phyloP scores from a whole-genome alignment of 2,113 vertebrate genomes.

The Malurus cyaneus region DNA sequence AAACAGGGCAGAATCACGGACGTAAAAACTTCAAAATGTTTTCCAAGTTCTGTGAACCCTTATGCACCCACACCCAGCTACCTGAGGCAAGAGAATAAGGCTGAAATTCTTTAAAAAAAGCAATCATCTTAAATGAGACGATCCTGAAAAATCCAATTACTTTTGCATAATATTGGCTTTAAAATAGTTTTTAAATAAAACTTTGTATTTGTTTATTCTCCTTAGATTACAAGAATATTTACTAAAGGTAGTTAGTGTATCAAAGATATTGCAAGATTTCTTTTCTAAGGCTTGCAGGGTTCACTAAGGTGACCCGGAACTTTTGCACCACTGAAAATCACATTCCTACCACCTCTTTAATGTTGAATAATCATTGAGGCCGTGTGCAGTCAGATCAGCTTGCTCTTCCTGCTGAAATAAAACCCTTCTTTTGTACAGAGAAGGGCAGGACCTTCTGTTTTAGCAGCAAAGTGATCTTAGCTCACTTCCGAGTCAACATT shows the following conservation, averaged over 20 bases:
- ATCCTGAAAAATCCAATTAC: background rate
- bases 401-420: background rate
- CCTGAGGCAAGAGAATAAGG: background rate
- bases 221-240: background rate
- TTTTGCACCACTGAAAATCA: background rate
- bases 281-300: background rate
- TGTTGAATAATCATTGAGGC: background rate
- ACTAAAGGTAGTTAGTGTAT: background rate
- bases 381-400: background rate
- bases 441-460: background rate
- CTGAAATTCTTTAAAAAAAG: background rate
- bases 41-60: background rate
- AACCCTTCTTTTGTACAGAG: background rate
- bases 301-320: background rate
- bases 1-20: background rate
- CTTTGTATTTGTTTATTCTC: background rate
- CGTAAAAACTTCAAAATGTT: background rate
- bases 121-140: background rate
- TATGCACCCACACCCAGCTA: background rate
- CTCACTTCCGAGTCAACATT: background rate
- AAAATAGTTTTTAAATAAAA: background rate
- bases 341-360: background rate
- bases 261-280: background rate
- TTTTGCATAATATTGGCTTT: background rate
- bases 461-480: background rate